Evolutionary conservation across 2,113 vertebrate genomes (phyloP).

Genomic region (Turdus rufiventris): DNA sequence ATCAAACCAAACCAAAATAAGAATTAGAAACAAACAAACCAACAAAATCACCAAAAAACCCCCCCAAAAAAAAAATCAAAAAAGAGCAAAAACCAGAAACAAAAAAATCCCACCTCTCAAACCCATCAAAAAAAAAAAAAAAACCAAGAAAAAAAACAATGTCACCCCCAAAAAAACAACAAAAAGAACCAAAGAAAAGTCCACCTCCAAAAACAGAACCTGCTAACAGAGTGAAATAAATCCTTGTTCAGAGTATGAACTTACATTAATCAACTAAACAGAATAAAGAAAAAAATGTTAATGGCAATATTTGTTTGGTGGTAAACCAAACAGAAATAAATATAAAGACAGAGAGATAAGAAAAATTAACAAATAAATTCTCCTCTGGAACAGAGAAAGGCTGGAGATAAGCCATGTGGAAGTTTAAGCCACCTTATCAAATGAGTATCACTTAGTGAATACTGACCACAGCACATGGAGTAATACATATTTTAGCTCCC

Average conservation of each 20-base stretch:
- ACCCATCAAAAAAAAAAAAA: fast-evolving
- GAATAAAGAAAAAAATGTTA: background rate
- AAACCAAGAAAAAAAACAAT: fast-evolving
- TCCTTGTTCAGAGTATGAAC: background rate
- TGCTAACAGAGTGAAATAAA: background rate
- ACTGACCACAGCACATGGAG: background rate
- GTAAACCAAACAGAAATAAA: background rate
- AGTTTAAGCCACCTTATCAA: background rate
- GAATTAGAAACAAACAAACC: background rate
- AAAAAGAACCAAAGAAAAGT: background rate
- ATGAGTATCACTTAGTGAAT: background rate
- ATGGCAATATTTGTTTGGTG: background rate
- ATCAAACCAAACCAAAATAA: background rate
- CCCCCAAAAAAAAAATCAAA: background rate
- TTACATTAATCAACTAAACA: background rate
- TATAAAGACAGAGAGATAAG: background rate
- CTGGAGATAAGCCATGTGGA: fast-evolving
- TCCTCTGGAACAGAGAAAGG: background rate
- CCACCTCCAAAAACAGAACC: background rate
- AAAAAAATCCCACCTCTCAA: background rate
- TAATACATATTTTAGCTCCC: background rate
- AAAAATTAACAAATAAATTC: background rate
- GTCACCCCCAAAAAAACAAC: fast-evolving
- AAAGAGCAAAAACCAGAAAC: background rate
- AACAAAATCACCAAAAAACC: too few species aligned